Conservation (phyloP, 2,888 invertebrate species). For the Liopterus haemorrhoidalis region DNA sequence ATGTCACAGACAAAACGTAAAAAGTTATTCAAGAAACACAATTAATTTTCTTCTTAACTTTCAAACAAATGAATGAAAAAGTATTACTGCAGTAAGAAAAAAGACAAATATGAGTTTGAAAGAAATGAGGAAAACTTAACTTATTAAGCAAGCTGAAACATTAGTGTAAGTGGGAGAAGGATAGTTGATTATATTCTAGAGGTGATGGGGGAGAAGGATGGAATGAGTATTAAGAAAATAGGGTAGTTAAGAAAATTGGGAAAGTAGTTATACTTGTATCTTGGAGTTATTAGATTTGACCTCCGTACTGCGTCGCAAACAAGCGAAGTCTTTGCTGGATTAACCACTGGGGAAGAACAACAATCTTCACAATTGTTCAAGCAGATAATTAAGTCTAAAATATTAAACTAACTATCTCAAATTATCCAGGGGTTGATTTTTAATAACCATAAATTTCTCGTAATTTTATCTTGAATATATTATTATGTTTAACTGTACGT, state of each 20-base stretch:
- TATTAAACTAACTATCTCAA: too few species aligned
- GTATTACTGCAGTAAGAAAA: conserved; percentile 13
- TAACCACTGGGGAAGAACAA: too few species aligned
- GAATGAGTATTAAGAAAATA: conserved; percentile 42
- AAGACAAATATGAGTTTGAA: conserved; percentile 32
- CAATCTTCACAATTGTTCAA: too few species aligned
- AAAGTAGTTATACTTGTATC: conserved; percentile 42
- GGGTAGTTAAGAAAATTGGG: conserved; percentile 44
- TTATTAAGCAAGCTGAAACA: conserved; percentile 44
- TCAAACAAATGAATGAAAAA: conserved; percentile 6
- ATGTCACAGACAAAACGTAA: conserved; percentile 21
- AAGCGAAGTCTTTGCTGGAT: conserved; percentile 27
- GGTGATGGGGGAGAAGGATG: conserved; percentile 29
- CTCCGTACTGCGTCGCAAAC: conserved; percentile 31
- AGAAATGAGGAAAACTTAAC: conserved; percentile 44
- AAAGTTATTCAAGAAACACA: conserved; percentile 23
- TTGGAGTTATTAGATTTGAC: conserved; percentile 42
- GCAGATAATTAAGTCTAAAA: too few species aligned
- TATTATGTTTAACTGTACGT: too few species aligned
- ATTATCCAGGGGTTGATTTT: too few species aligned
- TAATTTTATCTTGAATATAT: too few species aligned
- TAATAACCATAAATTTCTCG: too few species aligned
- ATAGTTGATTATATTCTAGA: conserved; percentile 24
- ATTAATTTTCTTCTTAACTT: conserved; percentile 19
- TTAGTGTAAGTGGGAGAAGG: conserved; percentile 36